These are phyloP conservation scores for Neuroscelio doddi DNA, from an alignment of 2,888 invertebrate genomes.

Conservation along the genomic window DNA sequence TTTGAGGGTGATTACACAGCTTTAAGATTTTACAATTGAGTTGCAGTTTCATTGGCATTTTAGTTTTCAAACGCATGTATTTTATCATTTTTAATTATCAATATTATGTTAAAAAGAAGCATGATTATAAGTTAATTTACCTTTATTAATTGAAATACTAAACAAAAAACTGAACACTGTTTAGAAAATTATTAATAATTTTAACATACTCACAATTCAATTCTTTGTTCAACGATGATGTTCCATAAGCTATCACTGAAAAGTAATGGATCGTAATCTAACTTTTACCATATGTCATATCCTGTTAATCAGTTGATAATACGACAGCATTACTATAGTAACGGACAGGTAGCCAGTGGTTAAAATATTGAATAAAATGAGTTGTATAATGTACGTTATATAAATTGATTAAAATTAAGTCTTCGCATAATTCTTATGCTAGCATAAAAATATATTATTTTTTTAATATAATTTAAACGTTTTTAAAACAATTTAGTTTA, in stretches of 20 bases:
- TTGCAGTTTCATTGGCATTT: too few species aligned
- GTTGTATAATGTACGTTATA: neutral
- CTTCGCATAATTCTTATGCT: too few species aligned
- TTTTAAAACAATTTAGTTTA: too few species aligned
- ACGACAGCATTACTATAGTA: conserved; percentile 59
- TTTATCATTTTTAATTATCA: too few species aligned
- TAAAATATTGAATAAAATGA: conserved; percentile 5
- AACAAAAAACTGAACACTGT: conserved; percentile 12
- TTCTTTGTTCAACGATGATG: conserved; percentile 8
- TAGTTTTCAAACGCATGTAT: too few species aligned
- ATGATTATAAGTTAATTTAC: too few species aligned
- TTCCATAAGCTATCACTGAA: conserved; percentile 34
- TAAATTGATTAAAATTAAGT: too few species aligned
- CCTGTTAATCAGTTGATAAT: conserved; percentile 67
- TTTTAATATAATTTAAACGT: too few species aligned
- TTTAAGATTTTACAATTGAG: conserved; percentile 50
- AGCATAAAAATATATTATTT: too few species aligned
- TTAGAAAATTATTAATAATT: too few species aligned
- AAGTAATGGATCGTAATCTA: conserved; percentile 63
- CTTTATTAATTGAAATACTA: too few species aligned
- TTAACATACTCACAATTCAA: neutral
- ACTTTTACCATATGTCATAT: conserved; percentile 63
- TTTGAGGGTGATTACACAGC: conserved; percentile 66
- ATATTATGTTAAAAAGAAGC: too few species aligned
- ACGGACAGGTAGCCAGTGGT: conserved; percentile 47